Evolutionary conservation across 2,113 vertebrate species (phyloP), one percentile per base, ranked within the genome.

Genomic region (Crotalus horridus): DNA sequence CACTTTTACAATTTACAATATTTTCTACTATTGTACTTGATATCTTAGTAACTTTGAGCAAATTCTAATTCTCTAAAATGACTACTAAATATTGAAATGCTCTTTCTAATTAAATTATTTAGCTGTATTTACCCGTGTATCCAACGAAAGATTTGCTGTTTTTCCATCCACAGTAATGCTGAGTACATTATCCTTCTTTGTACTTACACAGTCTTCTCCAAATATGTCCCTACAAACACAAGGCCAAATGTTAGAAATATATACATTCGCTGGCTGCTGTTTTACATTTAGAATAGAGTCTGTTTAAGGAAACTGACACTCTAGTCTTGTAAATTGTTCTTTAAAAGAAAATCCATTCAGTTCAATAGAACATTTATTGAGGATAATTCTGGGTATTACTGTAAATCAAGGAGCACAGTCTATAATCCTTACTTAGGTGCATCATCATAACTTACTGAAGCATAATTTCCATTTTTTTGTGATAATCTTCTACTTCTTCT

Each of bases 181-280:
- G 29, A 99, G 92, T 55, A 97, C 91, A 26, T 96, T 97, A 59
- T 97, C 96, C 5, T 98, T 98, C 86, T 98, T 98, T 20, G 98
- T 97, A 88, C 97, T 98, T 33, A 99, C 98, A 88, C 98, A 99
- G 74, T 99, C 98, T 64, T 99, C 98, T 91, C 99, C 99, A 94
- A 99, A 99, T 98, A 99, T 99, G 96, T 99, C 99, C 93, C 99
- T 98, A 94, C 81, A 94, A 96, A 94, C 20, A 92, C 86, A 96
- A 5, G 33, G 59, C 0, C 56, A 15, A 0, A 10, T 29, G 0
- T 2, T 74, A 15, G 69, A 17, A 43, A 53, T 0, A 0, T 13
- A 88, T n/a, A 59, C 58, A 46, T 91, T 88, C 17, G 58, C 74
- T 87, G 93, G 59, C 33, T 2, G 15, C 0, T 0, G 0, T 0